Conservation (phyloP, 2,888 invertebrate genomes). For the Caenorhabditis sinica region DNA sequence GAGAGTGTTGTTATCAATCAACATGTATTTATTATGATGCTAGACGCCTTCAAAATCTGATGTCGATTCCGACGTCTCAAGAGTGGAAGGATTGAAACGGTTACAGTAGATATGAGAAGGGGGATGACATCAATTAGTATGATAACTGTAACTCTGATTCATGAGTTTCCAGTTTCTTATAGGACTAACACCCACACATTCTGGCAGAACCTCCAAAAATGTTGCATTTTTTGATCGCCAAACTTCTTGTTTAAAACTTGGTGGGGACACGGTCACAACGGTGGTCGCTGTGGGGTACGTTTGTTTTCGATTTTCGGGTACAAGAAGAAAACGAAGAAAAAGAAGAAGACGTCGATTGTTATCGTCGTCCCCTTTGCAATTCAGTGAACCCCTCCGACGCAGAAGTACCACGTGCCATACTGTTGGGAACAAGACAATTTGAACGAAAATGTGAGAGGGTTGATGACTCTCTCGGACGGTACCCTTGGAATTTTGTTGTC, state of each 20-base stretch:
- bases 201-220: neutral
- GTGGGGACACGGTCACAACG: neutral
- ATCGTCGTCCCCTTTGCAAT: slow-evolving; percentile 37
- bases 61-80: slow-evolving; percentile 35
- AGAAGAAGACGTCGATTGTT: slow-evolving; percentile 30
- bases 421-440: slow-evolving; percentile 30
- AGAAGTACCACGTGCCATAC: slow-evolving; percentile 37
- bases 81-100: slow-evolving; percentile 11
- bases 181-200: neutral
- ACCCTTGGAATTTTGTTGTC: slow-evolving; percentile 17
- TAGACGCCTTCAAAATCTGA: slow-evolving; percentile 10
- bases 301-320: slow-evolving; percentile 52
- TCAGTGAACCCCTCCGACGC: slow-evolving; percentile 27
- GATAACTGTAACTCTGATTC: neutral
- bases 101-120: slow-evolving; percentile 2
- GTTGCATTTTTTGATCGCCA: slow-evolving; percentile 19
- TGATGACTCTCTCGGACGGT: slow-evolving; percentile 1
- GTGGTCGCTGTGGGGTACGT: slow-evolving; percentile 27
- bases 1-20: slow-evolving; percentile 3
- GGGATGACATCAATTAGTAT: slow-evolving; percentile 6
- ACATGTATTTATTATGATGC: slow-evolving; percentile 23
- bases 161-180: too few relatives aligned
- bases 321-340: slow-evolving; percentile 24
- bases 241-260: slow-evolving; percentile 38
- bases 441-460: slow-evolving; percentile 30